Evolutionary conservation across 2,113 vertebrate species (phyloP).

Genomic region (Crotalus tigris): DNA sequence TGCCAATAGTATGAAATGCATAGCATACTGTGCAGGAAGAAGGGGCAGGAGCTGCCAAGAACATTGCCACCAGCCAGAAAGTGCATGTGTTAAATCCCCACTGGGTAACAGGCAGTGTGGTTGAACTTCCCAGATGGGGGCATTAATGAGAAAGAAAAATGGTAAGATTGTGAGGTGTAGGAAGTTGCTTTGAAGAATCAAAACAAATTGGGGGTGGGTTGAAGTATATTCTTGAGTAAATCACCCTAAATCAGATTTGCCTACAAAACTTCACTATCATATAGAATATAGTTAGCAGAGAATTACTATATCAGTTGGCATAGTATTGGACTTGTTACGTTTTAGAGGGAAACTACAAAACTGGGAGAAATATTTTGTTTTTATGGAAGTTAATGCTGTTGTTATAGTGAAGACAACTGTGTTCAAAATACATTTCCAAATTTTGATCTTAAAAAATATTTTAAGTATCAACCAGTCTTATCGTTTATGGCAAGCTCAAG

Average conservation of each 20-base stretch:
- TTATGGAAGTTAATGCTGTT: background rate
- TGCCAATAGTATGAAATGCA: conserved; percentile 17
- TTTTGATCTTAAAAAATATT: background rate
- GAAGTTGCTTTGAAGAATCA: background rate
- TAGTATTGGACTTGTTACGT: background rate
- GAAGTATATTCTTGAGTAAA: background rate
- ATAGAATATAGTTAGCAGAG: background rate
- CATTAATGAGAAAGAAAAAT: conserved; percentile 37
- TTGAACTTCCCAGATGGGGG: conserved; percentile 1
- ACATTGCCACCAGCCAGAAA: conserved; percentile 14
- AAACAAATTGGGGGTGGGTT: background rate
- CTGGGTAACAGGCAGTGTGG: background rate
- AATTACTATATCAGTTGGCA: background rate
- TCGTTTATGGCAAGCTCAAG: background rate
- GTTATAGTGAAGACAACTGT: background rate
- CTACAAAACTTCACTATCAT: background rate
- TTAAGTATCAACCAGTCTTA: background rate
- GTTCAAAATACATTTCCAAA: background rate
- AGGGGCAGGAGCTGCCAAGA: background rate
- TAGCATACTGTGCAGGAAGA: background rate
- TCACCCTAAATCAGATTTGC: background rate
- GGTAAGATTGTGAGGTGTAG: background rate
- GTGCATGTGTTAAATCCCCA: background rate
- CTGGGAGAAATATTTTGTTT: background rate
- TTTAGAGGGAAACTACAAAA: background rate